Evolutionary conservation across 2,797 vertebrate genomes (phyloP), one percentile per base, ranked within the genome.

Genomic region (Oceanodroma leucorhoa): DNA sequence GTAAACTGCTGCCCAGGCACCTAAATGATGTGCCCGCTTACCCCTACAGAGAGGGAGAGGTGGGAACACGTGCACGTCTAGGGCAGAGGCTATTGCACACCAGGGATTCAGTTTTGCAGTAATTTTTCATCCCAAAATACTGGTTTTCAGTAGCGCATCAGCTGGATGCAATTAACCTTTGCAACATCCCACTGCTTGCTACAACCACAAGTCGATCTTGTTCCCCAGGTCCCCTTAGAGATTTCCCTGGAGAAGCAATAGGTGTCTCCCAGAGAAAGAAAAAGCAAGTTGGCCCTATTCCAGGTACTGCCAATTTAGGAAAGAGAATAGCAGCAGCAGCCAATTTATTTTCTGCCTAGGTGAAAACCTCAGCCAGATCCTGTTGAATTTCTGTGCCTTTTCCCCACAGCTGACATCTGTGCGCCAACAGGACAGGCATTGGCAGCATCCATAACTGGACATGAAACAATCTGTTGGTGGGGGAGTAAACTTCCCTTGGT

Each of bases 121-220:
- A 4, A 5, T 54, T 91, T 65, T 45, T 70, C 69, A 24, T 45
- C 66, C 76, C 24, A 0, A 90, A 85, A 73, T 24, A 64, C 48
- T 2, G 19, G 5, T 55, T 86, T 55, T 40, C 76, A 55, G 93
- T 4, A 70, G 48, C 11, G 4, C 29, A 15, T 50, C 71, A 50
- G 94, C 53, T 38, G 54, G 93, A 30, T 72, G 90, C 83, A 93
- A 96, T 97, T 95, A 97, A 97, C 96, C 96, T 96, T 91, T 30
- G 86, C 32, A 40, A 45, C 90, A 58, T 30, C 77, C 41, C 1
- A 4, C 93, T 36, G 78, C 32, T 73, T 29, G 46, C 83, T 41
- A 29, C 62, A 87, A 29, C 34, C 45, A 45, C 85, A 24, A 85
- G 46, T 38, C 94, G 55, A 30, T 22, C 94, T 66, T 11, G 9